Evolutionary conservation across 1,140 invertebrate species (phyloP).

Genomic region (Potamilus streckersoni): DNA sequence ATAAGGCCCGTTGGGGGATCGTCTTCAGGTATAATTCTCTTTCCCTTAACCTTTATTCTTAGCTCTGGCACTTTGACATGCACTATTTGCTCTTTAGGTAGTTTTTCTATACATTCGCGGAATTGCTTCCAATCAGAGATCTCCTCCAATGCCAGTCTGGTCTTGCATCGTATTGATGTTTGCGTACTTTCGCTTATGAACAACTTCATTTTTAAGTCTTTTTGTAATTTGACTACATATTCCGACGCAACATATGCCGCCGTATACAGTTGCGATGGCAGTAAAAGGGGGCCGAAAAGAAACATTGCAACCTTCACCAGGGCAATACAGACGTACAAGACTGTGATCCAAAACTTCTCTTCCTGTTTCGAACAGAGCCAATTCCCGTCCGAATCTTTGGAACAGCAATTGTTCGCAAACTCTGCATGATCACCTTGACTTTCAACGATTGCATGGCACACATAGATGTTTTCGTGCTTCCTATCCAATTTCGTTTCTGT

Average conservation of each 20-base stretch:
- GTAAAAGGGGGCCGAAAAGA: constrained; percentile 57
- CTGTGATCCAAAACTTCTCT: constrained; percentile 60
- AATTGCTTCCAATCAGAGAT: constrained; percentile 53
- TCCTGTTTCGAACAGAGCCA: constrained; percentile 45
- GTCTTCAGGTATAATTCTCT: constrained; percentile 58
- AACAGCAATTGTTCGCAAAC: constrained; percentile 59
- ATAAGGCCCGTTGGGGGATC: constrained; percentile 59
- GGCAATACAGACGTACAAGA: constrained; percentile 59
- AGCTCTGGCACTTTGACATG: constrained; percentile 54
- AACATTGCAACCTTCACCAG: constrained; percentile 58
- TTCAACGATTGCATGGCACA: constrained; percentile 60
- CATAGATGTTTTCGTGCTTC: constrained; percentile 23
- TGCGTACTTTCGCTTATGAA: constrained; percentile 48
- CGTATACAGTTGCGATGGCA: constrained; percentile 57
- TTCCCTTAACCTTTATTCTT: constrained; percentile 59
- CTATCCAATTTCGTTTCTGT: constrained; percentile 21
- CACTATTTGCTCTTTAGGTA: constrained; percentile 52
- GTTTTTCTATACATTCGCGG: constrained; percentile 36
- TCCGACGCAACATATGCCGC: constrained; percentile 56
- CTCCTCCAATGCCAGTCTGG: constrained; percentile 50
- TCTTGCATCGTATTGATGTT: constrained; percentile 48
- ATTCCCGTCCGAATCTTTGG: constrained; percentile 32
- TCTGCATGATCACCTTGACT: constrained; percentile 45
- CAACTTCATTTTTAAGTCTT: constrained; percentile 56
- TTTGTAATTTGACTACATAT: constrained; percentile 58